Base-by-base conservation (phyloP, 2,797 vertebrate genomes). In the Choloepus didactylus region DNA sequence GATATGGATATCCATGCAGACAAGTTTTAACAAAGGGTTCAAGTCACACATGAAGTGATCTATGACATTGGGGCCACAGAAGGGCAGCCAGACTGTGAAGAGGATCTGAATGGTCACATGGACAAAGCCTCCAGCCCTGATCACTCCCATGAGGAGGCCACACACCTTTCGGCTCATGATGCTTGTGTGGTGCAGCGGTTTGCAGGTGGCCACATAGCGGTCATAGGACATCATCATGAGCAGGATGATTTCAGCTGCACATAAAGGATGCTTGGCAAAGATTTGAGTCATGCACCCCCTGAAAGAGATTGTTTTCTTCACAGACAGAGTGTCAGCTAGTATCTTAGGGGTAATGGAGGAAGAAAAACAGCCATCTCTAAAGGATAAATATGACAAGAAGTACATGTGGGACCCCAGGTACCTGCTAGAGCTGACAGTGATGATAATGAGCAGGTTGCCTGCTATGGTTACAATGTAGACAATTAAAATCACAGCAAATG, bases 211-310 rank as follows among this genome's bases (percentile, higher is more conserved):
- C 56, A 95, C 27, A 64, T 92, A 93, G 14, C 87, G 85, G 75
- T 97, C 95, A 93, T 91, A 95, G n/a, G 79, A 87, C 96, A 97
- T 92, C 14, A 93, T 31, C 9, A 31, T 54, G 18, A 54, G 75
- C 19, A 77, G 51, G 31, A 77, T 54, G 75, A 77, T 77, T 49
- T 77, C 75, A 35, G 31, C 31, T 35, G 75, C 51, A 35, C 49
- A 18, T 23, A 77, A 77, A 1, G 82, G n/a, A 18, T 82, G 66
- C 27, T 54, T 49, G 9, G 66, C 83, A 56, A 69, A 85, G 49
- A 85, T 49, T 54, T 95, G 91, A 64, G 79, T n/a, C n/a, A 92
- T 69, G 31, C 91, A 95, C 9, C 91, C 79, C 49, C 38, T 51
- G 46, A 93, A 84, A 29, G 70, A 84, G 31, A 95, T 80, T 2